Conservation (phyloP, 2,888 invertebrate species). For the Epinotia bilunana region DNA sequence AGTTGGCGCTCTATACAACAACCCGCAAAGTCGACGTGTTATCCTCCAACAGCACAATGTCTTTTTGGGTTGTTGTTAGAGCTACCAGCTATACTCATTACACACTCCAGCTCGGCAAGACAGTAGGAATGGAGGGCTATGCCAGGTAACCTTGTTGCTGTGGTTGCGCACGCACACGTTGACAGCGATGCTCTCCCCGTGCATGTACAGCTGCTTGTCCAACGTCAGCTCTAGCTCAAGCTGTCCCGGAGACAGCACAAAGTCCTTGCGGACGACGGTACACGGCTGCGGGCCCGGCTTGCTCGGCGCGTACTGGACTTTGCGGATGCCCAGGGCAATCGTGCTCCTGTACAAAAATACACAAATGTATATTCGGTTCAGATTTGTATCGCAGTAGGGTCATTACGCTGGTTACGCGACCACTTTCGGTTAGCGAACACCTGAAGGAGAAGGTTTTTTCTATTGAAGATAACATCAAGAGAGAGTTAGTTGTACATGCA, state of each 20-base stretch:
- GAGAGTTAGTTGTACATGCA: too few species aligned
- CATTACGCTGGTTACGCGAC: too few species aligned
- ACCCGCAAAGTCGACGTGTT: too few species aligned
- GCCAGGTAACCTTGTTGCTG: slow-evolving; percentile 89
- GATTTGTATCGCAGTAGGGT: too few species aligned
- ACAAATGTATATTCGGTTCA: too few species aligned
- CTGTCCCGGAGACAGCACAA: slow-evolving; percentile 97
- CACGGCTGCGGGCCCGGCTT: slow-evolving; percentile 96
- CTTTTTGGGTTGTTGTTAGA: not conserved
- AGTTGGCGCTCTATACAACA: too few species aligned
- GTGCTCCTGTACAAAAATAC: slow-evolving; percentile 87
- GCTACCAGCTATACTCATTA: not conserved
- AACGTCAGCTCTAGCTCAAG: slow-evolving; percentile 96
- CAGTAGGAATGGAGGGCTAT: too few species aligned
- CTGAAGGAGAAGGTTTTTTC: too few species aligned
- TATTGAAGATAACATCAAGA: too few species aligned
- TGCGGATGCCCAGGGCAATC: slow-evolving; percentile 94
- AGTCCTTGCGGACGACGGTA: slow-evolving; percentile 97
- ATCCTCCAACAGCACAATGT: not conserved
- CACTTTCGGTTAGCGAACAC: too few species aligned
- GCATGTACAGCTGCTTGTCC: slow-evolving; percentile 97
- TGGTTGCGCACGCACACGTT: slow-evolving; percentile 96
- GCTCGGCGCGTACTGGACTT: slow-evolving; percentile 96
- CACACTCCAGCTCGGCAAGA: too few species aligned
- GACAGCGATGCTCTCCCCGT: slow-evolving; percentile 95